Evolutionary conservation across 1,140 invertebrate species (phyloP).

Genomic region (Rhagoletis zephyria): DNA sequence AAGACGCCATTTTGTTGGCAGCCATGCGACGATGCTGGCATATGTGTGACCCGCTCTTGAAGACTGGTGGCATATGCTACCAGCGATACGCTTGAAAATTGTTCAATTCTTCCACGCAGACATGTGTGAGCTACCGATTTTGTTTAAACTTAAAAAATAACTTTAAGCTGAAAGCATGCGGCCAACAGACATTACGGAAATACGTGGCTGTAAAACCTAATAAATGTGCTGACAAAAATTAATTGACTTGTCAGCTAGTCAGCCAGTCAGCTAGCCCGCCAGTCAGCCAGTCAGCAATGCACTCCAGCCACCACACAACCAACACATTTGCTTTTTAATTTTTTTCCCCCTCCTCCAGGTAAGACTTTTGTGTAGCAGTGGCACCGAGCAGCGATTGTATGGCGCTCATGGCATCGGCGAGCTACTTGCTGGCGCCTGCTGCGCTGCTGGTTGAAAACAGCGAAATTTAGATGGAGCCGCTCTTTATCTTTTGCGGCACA

Average conservation of each 20-base stretch:
- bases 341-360: too few relatives aligned
- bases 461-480: constrained; percentile 69
- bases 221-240: not conserved
- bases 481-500: constrained; percentile 42
- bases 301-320: not conserved
- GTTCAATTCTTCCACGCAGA: not conserved
- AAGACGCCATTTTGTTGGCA: constrained; percentile 55
- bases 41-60: not conserved
- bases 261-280: not conserved
- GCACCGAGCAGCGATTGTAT: not conserved
- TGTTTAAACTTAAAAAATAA: constrained; percentile 18
- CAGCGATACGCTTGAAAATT: not conserved
- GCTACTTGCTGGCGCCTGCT: constrained; percentile 58
- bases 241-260: constrained; percentile 20
- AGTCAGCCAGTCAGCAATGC: too few relatives aligned
- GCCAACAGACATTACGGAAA: constrained; percentile 18
- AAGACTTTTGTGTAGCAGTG: not conserved
- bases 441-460: constrained; percentile 70
- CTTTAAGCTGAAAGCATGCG: constrained; percentile 44
- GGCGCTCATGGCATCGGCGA: constrained; percentile 54
- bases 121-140: not conserved
- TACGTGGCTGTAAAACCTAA: not conserved
- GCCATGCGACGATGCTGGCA: not conserved
- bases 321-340: not conserved
- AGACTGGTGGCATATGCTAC: not conserved